Percentiles rank a stretch among this genome's conserved stretches.
phyloP scores from a whole-genome alignment of 2,888 invertebrate species.

The Aspidiotus destructor region DNA sequence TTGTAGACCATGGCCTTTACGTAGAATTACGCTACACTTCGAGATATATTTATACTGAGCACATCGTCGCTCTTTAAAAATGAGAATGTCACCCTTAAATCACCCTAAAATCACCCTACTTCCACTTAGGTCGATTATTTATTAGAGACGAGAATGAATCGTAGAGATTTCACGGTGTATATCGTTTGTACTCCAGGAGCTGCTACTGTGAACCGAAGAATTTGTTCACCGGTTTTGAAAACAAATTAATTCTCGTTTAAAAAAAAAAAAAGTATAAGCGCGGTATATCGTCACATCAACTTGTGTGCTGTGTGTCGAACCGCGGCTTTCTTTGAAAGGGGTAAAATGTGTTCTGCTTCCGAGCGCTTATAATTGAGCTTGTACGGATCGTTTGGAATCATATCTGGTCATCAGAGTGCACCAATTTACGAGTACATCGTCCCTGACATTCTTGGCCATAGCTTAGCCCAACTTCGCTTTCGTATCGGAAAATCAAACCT shows the following conservation, averaged over 20 bases:
- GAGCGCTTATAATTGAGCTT: too few species aligned
- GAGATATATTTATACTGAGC: background rate
- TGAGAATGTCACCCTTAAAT: constrained; percentile 29
- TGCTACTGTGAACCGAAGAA: background rate
- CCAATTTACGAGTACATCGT: too few species aligned
- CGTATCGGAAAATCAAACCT: too few species aligned
- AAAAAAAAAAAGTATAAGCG: background rate
- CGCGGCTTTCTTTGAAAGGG: background rate
- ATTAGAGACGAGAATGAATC: constrained; percentile 9
- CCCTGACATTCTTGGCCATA: too few species aligned
- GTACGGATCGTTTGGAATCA: too few species aligned
- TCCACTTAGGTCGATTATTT: constrained; percentile 30
- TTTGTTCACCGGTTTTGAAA: constrained; percentile 8
- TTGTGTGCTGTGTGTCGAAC: background rate
- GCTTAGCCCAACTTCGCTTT: too few species aligned
- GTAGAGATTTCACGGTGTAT: background rate
- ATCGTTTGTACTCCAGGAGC: background rate
- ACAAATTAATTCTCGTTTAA: constrained; percentile 6
- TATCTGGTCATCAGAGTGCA: too few species aligned
- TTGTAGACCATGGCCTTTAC: constrained; percentile 2
- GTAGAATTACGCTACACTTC: background rate
- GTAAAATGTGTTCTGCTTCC: background rate
- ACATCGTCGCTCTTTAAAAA: constrained; percentile 18
- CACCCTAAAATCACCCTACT: constrained; percentile 30
- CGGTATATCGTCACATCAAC: background rate